Percentiles rank a stretch among this genome's conserved stretches.
Evolutionary conservation across 2,888 invertebrate species (phyloP).

Genomic region (Agonopterix heracliana): DNA sequence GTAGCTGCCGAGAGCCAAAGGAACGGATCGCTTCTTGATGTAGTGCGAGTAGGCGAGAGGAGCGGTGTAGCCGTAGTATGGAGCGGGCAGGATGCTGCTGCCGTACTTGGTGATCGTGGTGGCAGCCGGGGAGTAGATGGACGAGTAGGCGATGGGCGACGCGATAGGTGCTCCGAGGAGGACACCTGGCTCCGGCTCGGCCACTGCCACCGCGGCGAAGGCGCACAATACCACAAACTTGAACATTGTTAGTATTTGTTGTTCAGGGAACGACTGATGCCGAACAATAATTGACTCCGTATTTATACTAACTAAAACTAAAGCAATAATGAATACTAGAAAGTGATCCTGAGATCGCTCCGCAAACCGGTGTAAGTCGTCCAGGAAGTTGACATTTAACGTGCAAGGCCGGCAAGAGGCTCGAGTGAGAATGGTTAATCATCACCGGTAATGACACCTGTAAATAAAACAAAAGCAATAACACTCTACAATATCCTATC

Average conservation of each 20-base stretch:
- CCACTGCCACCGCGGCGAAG: constrained; percentile 73
- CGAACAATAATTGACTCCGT: constrained; percentile 26
- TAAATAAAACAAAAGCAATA: no score
- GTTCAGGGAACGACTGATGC: constrained; percentile 55
- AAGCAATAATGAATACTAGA: constrained; percentile 13
- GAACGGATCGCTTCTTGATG: constrained; percentile 4
- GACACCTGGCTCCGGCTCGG: constrained; percentile 35
- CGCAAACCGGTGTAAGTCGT: constrained; percentile 54
- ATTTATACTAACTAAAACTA: constrained; percentile 44
- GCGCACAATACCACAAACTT: constrained; percentile 77
- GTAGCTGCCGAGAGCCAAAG: constrained; percentile 1
- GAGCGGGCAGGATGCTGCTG: constrained; percentile 60
- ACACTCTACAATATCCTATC: no score
- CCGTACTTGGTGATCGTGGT: constrained; percentile 50
- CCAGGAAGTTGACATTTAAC: constrained; percentile 64
- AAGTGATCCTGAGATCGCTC: constrained; percentile 50
- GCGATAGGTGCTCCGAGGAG: constrained; percentile 15
- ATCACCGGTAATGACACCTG: background rate
- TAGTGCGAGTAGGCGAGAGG: constrained; percentile 32
- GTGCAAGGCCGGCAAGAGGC: constrained; percentile 45
- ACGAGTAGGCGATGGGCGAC: constrained; percentile 8
- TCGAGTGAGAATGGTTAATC: constrained; percentile 4
- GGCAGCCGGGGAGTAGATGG: constrained; percentile 31
- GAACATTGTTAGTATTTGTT: constrained; percentile 63
- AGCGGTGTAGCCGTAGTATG: constrained; percentile 41